Evolutionary conservation across 2,797 vertebrate species (phyloP).

Genomic region (Neoniphon sammara): DNA sequence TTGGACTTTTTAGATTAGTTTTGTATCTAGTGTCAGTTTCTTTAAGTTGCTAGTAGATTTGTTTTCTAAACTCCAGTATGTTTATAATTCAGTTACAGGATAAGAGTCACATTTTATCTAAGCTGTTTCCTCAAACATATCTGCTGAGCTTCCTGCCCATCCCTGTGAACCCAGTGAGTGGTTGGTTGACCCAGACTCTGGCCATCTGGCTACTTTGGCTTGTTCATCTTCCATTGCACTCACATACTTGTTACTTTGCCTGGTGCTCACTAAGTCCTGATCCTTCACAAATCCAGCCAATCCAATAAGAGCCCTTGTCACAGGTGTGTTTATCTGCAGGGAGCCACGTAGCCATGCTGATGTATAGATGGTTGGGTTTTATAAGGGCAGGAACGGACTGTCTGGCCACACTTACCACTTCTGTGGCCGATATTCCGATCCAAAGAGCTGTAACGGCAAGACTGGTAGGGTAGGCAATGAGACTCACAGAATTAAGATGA

Average conservation of each 20-base stretch:
- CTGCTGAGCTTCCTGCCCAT: not conserved
- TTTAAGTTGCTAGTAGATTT: too few relatives aligned
- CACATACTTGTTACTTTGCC: slow-evolving; percentile 39
- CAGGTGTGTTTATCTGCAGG: not conserved
- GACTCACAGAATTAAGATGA: not conserved
- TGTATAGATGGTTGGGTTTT: slow-evolving; percentile 2
- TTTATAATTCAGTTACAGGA: not conserved
- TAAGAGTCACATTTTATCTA: not conserved
- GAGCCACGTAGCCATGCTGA: too few relatives aligned
- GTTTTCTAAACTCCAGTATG: too few relatives aligned
- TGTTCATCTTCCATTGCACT: slow-evolving; percentile 35
- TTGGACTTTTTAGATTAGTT: too few relatives aligned
- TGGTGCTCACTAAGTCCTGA: slow-evolving; percentile 45
- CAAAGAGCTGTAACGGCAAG: not conserved
- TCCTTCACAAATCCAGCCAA: slow-evolving; percentile 63
- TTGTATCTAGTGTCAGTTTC: too few relatives aligned
- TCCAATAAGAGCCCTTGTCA: slow-evolving; percentile 46
- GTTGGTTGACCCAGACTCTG: slow-evolving; percentile 23
- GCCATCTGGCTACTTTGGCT: slow-evolving; percentile 34
- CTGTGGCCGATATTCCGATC: slow-evolving; percentile 10
- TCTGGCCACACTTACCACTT: too few relatives aligned
- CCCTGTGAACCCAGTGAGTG: not conserved
- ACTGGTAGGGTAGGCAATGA: not conserved
- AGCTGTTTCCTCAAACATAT: not conserved
- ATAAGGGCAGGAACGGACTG: not conserved